A percentile compares a stretch with the other conserved stretches of the same genome.
Conservation (phyloP, 1,140 invertebrate genomes). For the Hyles euphorbiae region DNA sequence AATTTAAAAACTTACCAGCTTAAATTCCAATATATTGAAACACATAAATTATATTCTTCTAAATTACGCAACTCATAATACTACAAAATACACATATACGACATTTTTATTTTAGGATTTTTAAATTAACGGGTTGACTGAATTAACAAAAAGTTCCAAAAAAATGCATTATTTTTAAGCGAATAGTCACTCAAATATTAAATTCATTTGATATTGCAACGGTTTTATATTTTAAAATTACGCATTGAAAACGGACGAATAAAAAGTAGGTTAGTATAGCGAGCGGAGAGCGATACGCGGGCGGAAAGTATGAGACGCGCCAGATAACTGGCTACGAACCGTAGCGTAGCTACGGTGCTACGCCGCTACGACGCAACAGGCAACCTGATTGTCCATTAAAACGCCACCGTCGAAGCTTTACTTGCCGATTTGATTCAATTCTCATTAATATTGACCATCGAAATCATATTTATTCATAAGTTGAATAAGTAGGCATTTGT, state of each 20-base stretch:
- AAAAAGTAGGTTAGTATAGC: constrained; percentile 26
- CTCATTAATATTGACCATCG: not conserved
- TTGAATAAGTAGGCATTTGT: too few relatives aligned
- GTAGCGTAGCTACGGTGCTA: constrained; percentile 26
- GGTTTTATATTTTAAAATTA: constrained; percentile 13
- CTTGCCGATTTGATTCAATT: not conserved
- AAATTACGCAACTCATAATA: too few relatives aligned
- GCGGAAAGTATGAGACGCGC: constrained; percentile 26
- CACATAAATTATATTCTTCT: too few relatives aligned
- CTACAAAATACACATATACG: too few relatives aligned
- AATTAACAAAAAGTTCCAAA: not conserved
- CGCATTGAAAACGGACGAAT: constrained; percentile 22
- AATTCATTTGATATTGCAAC: too few relatives aligned
- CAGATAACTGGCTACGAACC: constrained; percentile 30
- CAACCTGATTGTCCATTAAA: constrained; percentile 15
- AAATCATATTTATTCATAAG: too few relatives aligned
- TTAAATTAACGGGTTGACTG: not conserved
- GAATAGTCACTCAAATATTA: not conserved
- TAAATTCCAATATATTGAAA: too few relatives aligned
- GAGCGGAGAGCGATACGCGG: constrained; percentile 19
- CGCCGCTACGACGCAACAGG: constrained; percentile 28
- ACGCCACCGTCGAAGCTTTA: constrained; percentile 1
- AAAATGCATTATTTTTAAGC: not conserved
- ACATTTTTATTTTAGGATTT: too few relatives aligned
- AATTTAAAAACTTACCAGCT: too few relatives aligned